Evolutionary conservation across 2,113 vertebrate species (phyloP).

Genomic region (Paramisgurnus dabryanus): DNA sequence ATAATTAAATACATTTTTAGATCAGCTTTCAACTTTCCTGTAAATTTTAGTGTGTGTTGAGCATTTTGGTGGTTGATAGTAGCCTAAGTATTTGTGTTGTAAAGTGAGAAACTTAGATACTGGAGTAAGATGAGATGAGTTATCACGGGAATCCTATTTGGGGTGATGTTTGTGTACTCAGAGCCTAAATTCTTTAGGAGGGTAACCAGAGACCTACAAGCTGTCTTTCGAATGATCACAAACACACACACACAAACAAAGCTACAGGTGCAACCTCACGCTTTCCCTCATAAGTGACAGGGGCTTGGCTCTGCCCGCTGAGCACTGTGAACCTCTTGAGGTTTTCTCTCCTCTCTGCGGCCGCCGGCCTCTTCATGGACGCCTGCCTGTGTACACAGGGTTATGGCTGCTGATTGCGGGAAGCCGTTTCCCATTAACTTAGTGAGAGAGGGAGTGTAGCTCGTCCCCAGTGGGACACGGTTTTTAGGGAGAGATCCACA

Average conservation of each 20-base stretch:
- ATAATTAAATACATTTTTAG: no score
- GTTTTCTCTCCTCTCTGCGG: conserved; percentile 36
- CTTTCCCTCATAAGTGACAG: conserved; percentile 3
- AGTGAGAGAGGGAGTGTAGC: conserved; percentile 16
- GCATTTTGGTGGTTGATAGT: neutral
- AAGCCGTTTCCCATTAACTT: conserved; percentile 48
- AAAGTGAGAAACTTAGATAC: conserved; percentile 3
- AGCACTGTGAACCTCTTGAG: conserved; percentile 40
- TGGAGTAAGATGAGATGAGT: conserved; percentile 20
- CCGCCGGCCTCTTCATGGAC: conserved; percentile 32
- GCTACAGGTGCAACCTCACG: conserved; percentile 45
- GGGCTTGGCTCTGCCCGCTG: conserved; percentile 25
- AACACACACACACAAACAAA: neutral
- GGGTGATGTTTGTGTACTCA: neutral
- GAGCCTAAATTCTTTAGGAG: neutral
- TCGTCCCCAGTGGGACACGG: neutral
- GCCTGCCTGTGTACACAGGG: conserved; percentile 45
- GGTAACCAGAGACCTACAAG: conserved; percentile 5
- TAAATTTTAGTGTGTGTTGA: neutral
- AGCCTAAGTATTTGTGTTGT: neutral
- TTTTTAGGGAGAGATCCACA: conserved; percentile 29
- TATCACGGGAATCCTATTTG: conserved; percentile 20
- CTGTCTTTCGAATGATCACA: neutral
- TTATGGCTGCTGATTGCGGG: conserved; percentile 41
- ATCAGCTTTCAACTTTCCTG: no score